These are phyloP conservation scores for Balanococcus diminutus DNA, from an alignment of 2,888 invertebrate species.

Conservation along the genomic window DNA sequence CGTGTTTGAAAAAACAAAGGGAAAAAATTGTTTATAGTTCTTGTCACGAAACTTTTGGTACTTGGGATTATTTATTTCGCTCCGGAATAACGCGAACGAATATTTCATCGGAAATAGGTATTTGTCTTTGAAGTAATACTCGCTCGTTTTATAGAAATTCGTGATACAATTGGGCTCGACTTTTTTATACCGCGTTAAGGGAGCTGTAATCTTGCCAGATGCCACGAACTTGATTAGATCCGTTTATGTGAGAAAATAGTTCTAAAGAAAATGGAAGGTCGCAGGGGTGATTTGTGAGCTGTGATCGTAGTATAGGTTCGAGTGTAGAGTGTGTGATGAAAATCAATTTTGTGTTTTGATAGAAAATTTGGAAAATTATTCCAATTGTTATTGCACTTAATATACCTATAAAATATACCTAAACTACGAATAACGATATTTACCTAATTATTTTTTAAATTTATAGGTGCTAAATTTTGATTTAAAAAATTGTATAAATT, in stretches of 20 bases:
- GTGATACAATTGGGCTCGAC: background rate
- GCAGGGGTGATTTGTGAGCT: background rate
- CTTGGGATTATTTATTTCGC: background rate
- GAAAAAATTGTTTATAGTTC: background rate
- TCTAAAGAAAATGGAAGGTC: background rate
- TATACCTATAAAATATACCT: too few species aligned
- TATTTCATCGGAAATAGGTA: background rate
- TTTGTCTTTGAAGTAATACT: background rate
- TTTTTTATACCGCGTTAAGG: background rate
- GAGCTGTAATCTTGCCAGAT: background rate
- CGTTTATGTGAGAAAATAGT: background rate
- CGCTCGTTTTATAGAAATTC: background rate
- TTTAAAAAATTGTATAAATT: background rate
- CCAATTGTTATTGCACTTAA: background rate
- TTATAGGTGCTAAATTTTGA: background rate
- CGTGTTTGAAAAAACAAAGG: background rate
- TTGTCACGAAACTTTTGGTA: background rate
- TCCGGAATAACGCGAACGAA: background rate
- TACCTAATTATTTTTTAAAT: too few species aligned
- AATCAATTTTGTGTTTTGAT: too few species aligned
- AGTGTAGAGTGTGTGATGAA: background rate
- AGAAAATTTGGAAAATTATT: background rate
- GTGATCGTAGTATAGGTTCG: background rate
- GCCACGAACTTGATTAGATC: background rate
- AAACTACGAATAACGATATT: background rate